phyloP scores from a whole-genome alignment of 1,140 invertebrate genomes.

The Battus philenor region DNA sequence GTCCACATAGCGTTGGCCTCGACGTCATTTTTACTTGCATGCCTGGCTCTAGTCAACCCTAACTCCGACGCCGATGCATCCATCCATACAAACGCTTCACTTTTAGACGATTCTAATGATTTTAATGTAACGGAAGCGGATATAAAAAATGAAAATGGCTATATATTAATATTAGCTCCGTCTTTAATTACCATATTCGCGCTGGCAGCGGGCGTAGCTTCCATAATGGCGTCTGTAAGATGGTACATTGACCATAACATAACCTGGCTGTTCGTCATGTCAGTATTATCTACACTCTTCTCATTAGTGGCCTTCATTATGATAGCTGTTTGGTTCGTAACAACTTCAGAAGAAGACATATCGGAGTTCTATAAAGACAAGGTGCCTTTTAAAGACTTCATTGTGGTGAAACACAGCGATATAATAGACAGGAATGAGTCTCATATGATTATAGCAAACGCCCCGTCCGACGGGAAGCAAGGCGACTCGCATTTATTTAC shows the following conservation, averaged over 20 bases:
- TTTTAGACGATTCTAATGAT: conserved; percentile 8
- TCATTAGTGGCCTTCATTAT: conserved; percentile 57
- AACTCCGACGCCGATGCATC: conserved; percentile 19
- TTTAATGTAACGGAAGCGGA: conserved; percentile 24
- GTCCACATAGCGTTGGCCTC: conserved; percentile 77
- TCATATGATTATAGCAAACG: conserved; percentile 49
- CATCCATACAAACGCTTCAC: conserved; percentile 10
- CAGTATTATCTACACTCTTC: conserved; percentile 66
- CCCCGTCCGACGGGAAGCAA: conserved; percentile 29
- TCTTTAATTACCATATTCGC: conserved; percentile 72
- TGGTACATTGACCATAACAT: conserved; percentile 83
- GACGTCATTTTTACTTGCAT: conserved; percentile 75
- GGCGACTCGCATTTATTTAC: conserved; percentile 48
- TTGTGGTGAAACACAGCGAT: conserved; percentile 53
- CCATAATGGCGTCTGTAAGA: conserved; percentile 77
- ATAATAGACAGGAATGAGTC: conserved; percentile 53
- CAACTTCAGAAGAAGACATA: conserved; percentile 42
- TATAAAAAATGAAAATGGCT: conserved; percentile 25
- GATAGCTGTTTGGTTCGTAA: conserved; percentile 54
- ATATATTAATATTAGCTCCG: conserved; percentile 60
- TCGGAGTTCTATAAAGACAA: conserved; percentile 62
- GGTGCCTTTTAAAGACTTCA: conserved; percentile 53
- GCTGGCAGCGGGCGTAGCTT: conserved; percentile 73
- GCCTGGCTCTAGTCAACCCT: conserved; percentile 70
- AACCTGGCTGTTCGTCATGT: conserved; percentile 77